A percentile compares a stretch with the other conserved stretches of the same genome.
phyloP scores from a whole-genome alignment of 2,888 invertebrate species.

The Amblyteles armatorius region DNA sequence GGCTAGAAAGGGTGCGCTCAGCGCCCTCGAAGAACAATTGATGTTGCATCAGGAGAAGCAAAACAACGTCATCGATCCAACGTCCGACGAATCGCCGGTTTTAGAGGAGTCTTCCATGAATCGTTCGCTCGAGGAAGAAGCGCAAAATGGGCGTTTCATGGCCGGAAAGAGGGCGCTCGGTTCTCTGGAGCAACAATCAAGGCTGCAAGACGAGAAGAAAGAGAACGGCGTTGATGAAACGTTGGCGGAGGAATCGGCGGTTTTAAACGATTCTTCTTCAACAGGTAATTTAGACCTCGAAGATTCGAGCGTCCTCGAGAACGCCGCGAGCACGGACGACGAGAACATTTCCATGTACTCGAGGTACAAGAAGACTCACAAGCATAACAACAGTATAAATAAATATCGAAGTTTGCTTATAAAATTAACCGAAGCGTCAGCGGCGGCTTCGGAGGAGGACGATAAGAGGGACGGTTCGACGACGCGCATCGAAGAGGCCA shows the following conservation, averaged over 20 bases:
- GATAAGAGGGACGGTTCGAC: conserved; percentile 22
- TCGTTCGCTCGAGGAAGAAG: not conserved
- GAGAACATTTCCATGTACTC: conserved; percentile 77
- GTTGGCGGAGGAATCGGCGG: not conserved
- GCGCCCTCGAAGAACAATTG: not conserved
- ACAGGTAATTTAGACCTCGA: not conserved
- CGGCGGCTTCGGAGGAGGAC: not conserved
- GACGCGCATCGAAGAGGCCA: conserved; percentile 17
- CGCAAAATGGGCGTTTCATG: conserved; percentile 54
- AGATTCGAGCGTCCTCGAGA: conserved; percentile 34
- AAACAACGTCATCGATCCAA: not conserved
- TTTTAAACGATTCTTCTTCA: not conserved
- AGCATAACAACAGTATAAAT: conserved; percentile 77
- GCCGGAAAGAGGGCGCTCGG: conserved; percentile 54
- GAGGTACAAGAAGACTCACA: conserved; percentile 76
- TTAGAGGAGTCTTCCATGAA: not conserved
- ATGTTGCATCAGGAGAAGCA: not conserved
- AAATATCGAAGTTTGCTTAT: conserved; percentile 75
- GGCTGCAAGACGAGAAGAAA: not conserved
- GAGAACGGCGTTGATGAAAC: conserved; percentile 2
- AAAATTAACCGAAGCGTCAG: conserved; percentile 11
- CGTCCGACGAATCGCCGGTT: not conserved
- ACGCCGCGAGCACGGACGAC: conserved; percentile 46
- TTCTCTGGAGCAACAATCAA: not conserved
- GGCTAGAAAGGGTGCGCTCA: conserved; percentile 55